Base-by-base conservation (phyloP, 2,113 vertebrate species). In the Dendropsophus ebraccatus region DNA sequence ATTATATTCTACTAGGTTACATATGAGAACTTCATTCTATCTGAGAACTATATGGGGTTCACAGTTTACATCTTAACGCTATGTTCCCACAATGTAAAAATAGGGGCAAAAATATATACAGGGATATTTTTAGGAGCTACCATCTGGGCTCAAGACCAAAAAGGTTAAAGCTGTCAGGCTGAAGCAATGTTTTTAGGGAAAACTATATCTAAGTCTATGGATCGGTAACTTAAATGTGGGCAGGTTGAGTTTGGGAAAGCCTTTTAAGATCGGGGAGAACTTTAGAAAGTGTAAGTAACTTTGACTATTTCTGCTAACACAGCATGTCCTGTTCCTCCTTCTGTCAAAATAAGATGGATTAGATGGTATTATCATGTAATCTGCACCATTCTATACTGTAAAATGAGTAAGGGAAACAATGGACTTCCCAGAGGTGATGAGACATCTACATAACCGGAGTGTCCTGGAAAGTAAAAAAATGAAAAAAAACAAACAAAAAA, bases 251-350 rank as follows among this genome's bases (percentile, higher is more conserved):
- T 8, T 70, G 67, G 14, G 67, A 70, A 35, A 67, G 6, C 70
- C 13, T 73, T n/a, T 14, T 14, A n/a, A 45, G 72, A 74, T 14
- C 25, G 72, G n/a, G 19, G 23, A 16, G 8, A 47, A 41, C 37
- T 23, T 76, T 28, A 49, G 14, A 75, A 75, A 75, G n/a, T 17
- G 45, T 2, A 73, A 37, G 69, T 23, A 37, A 73, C 37, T 73
- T 23, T 58, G 30, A 79, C 50, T 37, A n/a, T 89, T 89, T 91
- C 90, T 89, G 88, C 89, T 90, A 87, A 88, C 88, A 90, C 90
- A 89, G 88, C 88, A 90, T 89, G 32, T 90, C 90, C 88, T 88
- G 82, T 50, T 84, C 91, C 84, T 88, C 86, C 87, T 88, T 89
- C 88, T 88, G 88, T 90, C 89, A 90, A 89, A 88, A 90, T 76